phyloP scores from a whole-genome alignment of 2,888 invertebrate genomes.

The Anarsia innoxiella region DNA sequence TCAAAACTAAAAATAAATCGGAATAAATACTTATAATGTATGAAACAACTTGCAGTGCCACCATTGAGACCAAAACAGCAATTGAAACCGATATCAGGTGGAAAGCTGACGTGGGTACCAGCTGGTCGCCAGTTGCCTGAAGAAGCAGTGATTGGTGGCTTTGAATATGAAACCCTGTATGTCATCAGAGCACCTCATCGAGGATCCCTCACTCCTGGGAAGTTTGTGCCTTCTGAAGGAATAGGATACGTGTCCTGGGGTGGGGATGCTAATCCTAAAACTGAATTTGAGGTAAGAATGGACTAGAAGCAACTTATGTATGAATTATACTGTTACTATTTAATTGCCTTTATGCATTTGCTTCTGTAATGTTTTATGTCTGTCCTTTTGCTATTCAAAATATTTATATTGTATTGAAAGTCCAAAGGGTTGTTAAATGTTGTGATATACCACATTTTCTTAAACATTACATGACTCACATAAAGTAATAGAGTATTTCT shows the following conservation, averaged over 20 bases:
- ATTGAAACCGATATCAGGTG: slow-evolving; percentile 22
- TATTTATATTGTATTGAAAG: too few relatives aligned
- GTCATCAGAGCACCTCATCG: slow-evolving; percentile 80
- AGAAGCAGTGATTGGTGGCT: slow-evolving; percentile 79
- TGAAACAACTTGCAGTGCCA: slow-evolving; percentile 13
- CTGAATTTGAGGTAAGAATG: slow-evolving; percentile 78
- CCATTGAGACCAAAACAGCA: slow-evolving; percentile 4
- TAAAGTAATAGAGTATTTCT: too few relatives aligned
- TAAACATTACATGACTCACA: too few relatives aligned
- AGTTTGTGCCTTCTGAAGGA: slow-evolving; percentile 80
- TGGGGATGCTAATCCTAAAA: slow-evolving; percentile 79
- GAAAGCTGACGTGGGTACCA: slow-evolving; percentile 76
- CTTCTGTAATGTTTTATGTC: too few relatives aligned
- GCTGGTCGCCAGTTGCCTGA: slow-evolving; percentile 75
- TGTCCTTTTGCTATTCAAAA: too few relatives aligned
- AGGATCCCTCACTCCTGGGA: slow-evolving; percentile 84
- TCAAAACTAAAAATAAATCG: too few relatives aligned
- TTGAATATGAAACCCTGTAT: slow-evolving; percentile 76
- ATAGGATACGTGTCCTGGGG: slow-evolving; percentile 84
- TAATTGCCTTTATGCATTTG: neutral
- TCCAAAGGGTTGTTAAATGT: too few relatives aligned
- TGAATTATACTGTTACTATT: neutral
- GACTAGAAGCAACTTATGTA: too few relatives aligned
- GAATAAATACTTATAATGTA: too few relatives aligned
- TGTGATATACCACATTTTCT: too few relatives aligned